Base-by-base conservation (phyloP, 2,797 vertebrate genomes). In the Myioborus miniatus region DNA sequence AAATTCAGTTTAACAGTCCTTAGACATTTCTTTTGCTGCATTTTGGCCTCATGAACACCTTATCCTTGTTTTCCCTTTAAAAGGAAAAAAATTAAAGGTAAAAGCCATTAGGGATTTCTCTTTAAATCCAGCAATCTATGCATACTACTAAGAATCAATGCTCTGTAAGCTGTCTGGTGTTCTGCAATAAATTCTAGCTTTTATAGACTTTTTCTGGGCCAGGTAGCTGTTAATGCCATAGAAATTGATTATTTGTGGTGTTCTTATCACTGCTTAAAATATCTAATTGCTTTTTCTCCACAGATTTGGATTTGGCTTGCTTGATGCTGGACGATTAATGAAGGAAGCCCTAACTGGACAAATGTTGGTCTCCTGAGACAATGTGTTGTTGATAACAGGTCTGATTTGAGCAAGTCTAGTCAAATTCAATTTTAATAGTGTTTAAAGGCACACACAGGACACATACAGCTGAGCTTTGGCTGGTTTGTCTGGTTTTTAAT, bases 231-330 rank as follows among this genome's bases (percentile, higher is more conserved):
- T 96, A 97, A 97, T 94, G 83, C 93, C 94, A 96, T 90, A 96
- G 94, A 96, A 97, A 98, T 95, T 94, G 97, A 98, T 97, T 97
- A 85, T 97, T 95, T 96, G 94, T 97, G 96, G 92, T 97, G 89
- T 95, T 97, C 97, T 98, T 97, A 98, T 98, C 95, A 95, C 94
- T 98, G 90, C 93, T 97, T 97, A 98, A 96, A 97, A 96, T 96
- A 96, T 96, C 95, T 97, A 94, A 97, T 98, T 97, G 95, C 95
- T 98, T 97, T 98, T 96, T 95, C 92, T 95, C 89, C 91, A 89
- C 90, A 90, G 94, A 94, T 96, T 96, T 96, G 95, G 93, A 96
- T 96, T 97, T 94, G 76, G 76, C 93, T 93, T 96, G 84, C 94
- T 96, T 94, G 95, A 96, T 93, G 89, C 86, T 86, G 65, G 81